These are phyloP conservation scores for Chaetodon trifascialis DNA, from an alignment of 2,113 vertebrate species.

Conservation along the genomic window DNA sequence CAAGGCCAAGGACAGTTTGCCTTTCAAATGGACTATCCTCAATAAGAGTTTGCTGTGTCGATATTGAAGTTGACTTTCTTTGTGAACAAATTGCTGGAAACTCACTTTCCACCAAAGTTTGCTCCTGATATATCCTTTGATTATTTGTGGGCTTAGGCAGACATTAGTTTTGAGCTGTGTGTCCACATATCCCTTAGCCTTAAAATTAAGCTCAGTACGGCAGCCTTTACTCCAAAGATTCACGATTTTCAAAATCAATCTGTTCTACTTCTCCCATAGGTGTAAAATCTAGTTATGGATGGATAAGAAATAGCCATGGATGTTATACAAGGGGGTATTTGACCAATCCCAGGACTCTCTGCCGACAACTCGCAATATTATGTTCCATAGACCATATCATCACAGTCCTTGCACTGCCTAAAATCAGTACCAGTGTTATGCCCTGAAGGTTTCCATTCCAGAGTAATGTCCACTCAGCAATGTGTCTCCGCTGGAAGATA, in stretches of 20 bases:
- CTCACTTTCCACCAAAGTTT: constrained; percentile 1
- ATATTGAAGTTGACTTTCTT: constrained; percentile 7
- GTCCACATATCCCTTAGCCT: constrained; percentile 21
- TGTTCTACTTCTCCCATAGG: constrained; percentile 30
- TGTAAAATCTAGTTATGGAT: constrained; percentile 46
- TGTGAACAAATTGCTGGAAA: not conserved
- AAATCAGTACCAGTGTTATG: not conserved
- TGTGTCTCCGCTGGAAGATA: not conserved
- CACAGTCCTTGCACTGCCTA: not conserved
- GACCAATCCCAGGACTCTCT: not conserved
- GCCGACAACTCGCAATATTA: not conserved
- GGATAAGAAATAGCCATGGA: constrained; percentile 36
- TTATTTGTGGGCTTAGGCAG: constrained; percentile 39
- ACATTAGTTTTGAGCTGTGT: constrained; percentile 34
- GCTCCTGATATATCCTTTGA: constrained; percentile 28
- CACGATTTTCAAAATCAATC: constrained; percentile 62
- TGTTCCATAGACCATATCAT: not conserved
- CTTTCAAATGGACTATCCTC: constrained; percentile 11
- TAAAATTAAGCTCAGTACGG: constrained; percentile 51
- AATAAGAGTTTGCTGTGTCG: constrained; percentile 14
- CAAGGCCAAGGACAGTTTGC: constrained; percentile 31
- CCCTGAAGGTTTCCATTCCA: constrained; percentile 3
- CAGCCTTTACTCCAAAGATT: constrained; percentile 45
- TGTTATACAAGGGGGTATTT: constrained; percentile 16
- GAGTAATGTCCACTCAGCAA: constrained; percentile 30